phyloP scores from a whole-genome alignment of 2,888 invertebrate genomes.

The Listrodromus nycthemerus region DNA sequence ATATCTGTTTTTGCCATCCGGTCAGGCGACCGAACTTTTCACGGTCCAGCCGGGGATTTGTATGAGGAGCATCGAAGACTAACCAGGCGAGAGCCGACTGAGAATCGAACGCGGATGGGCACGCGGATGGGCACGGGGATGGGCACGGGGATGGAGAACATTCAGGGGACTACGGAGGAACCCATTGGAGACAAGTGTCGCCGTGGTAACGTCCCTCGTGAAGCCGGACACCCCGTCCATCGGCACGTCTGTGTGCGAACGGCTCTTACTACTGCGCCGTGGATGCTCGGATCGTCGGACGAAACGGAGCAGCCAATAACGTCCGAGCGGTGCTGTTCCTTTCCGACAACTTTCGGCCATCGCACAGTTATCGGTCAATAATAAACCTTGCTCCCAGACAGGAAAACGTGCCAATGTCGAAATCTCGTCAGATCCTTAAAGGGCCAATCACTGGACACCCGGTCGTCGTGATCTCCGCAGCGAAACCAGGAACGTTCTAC shows the following conservation, averaged over 20 bases:
- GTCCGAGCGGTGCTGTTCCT: neutral
- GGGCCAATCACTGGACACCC: neutral
- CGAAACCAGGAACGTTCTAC: neutral
- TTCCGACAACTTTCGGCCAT: conserved; percentile 3
- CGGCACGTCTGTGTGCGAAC: conserved; percentile 64
- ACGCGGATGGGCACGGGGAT: conserved; percentile 24
- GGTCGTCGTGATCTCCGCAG: neutral
- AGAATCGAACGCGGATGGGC: conserved; percentile 40
- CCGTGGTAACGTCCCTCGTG: conserved; percentile 75
- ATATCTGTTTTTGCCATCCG: neutral
- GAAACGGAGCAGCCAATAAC: conserved; percentile 6
- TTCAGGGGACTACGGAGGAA: conserved; percentile 44
- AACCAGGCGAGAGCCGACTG: conserved; percentile 33
- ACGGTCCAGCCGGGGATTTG: conserved; percentile 21
- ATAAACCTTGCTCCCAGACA: neutral
- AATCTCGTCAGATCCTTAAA: neutral
- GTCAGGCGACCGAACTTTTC: neutral
- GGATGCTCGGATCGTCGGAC: conserved; percentile 23
- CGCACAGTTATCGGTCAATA: neutral
- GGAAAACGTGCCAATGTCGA: neutral
- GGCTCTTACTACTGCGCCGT: conserved; percentile 47
- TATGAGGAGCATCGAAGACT: conserved; percentile 45
- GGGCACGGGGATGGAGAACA: conserved; percentile 28
- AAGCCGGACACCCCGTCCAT: conserved; percentile 67
- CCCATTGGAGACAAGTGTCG: conserved; percentile 73